phyloP scores from a whole-genome alignment of 1,140 invertebrate species.

The Dolichoris vasculosae region DNA sequence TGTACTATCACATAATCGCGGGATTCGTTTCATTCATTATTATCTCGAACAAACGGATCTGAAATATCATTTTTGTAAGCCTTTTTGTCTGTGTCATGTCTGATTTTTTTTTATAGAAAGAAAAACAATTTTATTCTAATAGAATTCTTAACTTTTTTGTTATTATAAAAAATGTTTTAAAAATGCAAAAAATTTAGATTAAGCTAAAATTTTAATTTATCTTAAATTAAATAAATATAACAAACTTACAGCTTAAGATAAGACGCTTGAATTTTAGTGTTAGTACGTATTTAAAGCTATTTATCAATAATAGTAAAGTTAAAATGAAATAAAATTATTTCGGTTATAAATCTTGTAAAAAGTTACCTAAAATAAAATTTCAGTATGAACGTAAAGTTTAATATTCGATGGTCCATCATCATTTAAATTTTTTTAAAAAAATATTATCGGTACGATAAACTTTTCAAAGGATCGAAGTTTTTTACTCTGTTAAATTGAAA shows the following conservation, averaged over 20 bases:
- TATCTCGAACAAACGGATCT: neutral
- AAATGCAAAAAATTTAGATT: neutral
- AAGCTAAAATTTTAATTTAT: neutral
- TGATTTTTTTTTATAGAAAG: neutral
- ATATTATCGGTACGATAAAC: too few species aligned
- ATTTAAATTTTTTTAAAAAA: too few species aligned
- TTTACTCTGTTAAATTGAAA: too few species aligned
- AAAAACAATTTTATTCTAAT: neutral
- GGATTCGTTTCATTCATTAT: too few species aligned
- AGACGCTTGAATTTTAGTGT: neutral
- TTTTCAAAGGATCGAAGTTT: too few species aligned
- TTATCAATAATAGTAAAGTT: neutral
- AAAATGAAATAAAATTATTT: neutral
- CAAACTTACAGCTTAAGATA: neutral
- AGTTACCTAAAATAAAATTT: too few species aligned
- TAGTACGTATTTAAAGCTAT: neutral
- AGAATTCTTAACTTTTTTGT: neutral
- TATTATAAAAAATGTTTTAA: neutral
- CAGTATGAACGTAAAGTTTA: too few species aligned
- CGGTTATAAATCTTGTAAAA: too few species aligned
- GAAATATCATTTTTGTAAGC: neutral
- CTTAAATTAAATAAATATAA: neutral
- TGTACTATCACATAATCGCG: slow-evolving; percentile 44
- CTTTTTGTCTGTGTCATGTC: neutral
- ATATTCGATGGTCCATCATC: too few species aligned